phyloP scores from a whole-genome alignment of 2,888 invertebrate species.

The Seladonia tumulorum region DNA sequence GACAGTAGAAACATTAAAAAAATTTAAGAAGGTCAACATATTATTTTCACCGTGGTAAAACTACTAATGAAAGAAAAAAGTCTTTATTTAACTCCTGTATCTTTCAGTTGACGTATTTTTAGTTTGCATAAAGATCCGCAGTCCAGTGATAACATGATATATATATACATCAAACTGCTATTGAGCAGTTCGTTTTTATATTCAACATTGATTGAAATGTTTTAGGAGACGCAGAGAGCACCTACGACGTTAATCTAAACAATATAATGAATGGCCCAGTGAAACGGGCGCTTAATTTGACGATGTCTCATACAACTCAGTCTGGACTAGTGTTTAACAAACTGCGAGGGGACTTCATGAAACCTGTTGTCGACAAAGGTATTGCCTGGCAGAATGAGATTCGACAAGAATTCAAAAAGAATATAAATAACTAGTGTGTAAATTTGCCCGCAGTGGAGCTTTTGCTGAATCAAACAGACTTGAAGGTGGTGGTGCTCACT shows the following conservation, averaged over 20 bases:
- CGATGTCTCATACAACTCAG: constrained; percentile 87
- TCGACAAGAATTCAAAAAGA: too few species aligned
- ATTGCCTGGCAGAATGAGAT: constrained; percentile 29
- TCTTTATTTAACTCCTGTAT: neutral
- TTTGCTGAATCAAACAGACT: constrained; percentile 88
- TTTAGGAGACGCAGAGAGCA: neutral
- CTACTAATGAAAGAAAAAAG: too few species aligned
- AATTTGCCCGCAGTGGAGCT: constrained; percentile 86
- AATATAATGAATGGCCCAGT: constrained; percentile 91
- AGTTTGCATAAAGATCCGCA: too few species aligned
- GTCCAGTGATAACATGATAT: too few species aligned
- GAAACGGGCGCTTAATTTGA: constrained; percentile 87
- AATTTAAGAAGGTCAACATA: neutral
- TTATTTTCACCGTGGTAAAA: neutral
- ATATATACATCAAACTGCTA: neutral
- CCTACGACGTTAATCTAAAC: neutral
- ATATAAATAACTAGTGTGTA: neutral
- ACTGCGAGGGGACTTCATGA: constrained; percentile 91
- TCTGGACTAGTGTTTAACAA: constrained; percentile 86
- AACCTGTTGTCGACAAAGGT: constrained; percentile 90
- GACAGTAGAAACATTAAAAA: neutral
- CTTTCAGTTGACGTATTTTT: neutral
- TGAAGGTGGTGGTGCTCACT: constrained; percentile 90
- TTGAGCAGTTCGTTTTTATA: neutral
- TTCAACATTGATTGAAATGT: neutral